Percentiles rank a stretch among this genome's conserved stretches.
phyloP scores from a whole-genome alignment of 2,113 vertebrate species.

The Onychostruthus taczanowskii region DNA sequence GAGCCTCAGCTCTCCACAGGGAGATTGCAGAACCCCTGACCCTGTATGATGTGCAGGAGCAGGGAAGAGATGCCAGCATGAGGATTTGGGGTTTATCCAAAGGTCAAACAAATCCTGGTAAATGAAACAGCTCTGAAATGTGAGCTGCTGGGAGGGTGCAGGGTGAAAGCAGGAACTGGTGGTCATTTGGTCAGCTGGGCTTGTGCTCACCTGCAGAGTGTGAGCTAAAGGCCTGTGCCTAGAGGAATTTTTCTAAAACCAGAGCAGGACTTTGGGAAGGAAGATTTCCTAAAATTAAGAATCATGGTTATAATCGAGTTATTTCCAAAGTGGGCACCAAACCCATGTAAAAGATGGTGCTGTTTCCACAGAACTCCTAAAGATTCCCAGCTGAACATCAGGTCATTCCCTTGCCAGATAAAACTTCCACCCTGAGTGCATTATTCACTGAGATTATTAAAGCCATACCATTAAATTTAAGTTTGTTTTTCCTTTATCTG shows the following conservation, averaged over 20 bases:
- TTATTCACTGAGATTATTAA: background rate
- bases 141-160: background rate
- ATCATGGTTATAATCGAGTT: background rate
- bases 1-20: background rate
- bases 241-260: background rate
- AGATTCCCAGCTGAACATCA: background rate
- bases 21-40: background rate
- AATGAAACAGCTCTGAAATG: background rate
- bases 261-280: background rate
- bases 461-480: background rate
- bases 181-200: background rate
- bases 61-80: background rate
- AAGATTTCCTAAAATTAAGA: background rate
- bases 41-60: background rate
- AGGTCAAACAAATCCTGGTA: background rate
- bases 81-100: background rate
- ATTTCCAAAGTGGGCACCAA: background rate
- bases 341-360: background rate
- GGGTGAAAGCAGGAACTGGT: background rate
- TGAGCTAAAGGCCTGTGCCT: background rate
- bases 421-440: background rate
- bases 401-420: background rate
- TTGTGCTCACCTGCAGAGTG: background rate
- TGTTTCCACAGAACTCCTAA: background rate
- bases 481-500: background rate